Evolutionary conservation across 2,797 vertebrate genomes (phyloP).

Genomic region (Diplodus sargus): DNA sequence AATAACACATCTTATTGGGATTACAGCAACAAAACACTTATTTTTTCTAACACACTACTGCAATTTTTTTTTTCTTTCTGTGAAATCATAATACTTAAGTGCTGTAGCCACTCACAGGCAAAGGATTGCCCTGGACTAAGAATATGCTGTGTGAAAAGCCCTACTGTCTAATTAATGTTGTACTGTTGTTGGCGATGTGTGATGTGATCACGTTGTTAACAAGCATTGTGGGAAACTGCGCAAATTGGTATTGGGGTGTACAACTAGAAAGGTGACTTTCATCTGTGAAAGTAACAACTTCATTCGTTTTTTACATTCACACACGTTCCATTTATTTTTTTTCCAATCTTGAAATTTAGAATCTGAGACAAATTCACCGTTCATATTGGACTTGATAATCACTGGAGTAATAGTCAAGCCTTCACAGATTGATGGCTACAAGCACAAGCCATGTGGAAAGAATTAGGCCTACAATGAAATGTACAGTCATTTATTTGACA

Average conservation of each 20-base stretch:
- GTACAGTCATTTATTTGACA: background rate
- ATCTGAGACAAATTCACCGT: background rate
- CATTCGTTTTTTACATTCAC: background rate
- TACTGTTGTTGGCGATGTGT: background rate
- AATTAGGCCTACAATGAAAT: background rate
- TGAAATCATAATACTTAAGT: background rate
- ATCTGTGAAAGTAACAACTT: background rate
- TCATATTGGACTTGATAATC: background rate
- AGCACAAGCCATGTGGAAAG: background rate
- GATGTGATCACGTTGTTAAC: conserved; percentile 5
- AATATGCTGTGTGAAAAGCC: no score
- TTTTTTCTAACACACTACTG: background rate
- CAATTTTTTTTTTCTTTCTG: no score
- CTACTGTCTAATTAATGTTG: background rate
- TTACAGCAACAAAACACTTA: background rate
- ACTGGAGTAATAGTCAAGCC: background rate
- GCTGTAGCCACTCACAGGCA: background rate
- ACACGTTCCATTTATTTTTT: background rate
- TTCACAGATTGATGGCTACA: background rate
- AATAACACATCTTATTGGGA: background rate
- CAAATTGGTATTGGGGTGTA: background rate
- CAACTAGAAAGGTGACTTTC: background rate
- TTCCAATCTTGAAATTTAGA: background rate
- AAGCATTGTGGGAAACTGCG: conserved; percentile 8
- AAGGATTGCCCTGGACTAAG: no score